These are phyloP conservation scores for Heterochromis multidens DNA, from an alignment of 2,113 vertebrate genomes.

Conservation along the genomic window DNA sequence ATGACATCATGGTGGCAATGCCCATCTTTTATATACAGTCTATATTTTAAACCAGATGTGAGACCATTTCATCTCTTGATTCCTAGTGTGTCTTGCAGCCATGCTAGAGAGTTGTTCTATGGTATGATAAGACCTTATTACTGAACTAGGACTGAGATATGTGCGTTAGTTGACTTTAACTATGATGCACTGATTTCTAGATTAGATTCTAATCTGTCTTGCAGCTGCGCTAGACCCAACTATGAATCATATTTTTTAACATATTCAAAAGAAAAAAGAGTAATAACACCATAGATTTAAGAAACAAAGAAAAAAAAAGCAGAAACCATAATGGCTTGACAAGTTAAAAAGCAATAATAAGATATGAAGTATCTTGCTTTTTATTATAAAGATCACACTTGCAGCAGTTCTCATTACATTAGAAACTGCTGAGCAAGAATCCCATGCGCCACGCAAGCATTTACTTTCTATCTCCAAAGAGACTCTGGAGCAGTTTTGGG, in stretches of 20 bases:
- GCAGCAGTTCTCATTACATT: not conserved
- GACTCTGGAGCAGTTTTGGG: not conserved
- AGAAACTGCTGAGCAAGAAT: slow-evolving; percentile 16
- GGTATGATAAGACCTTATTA: not conserved
- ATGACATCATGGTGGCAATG: not conserved
- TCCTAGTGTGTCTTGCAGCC: not conserved
- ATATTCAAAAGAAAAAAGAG: not conserved
- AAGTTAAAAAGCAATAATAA: not conserved
- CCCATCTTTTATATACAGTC: not conserved
- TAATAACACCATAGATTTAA: too few relatives aligned
- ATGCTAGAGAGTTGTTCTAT: not conserved
- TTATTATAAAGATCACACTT: not conserved
- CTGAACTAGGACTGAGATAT: not conserved
- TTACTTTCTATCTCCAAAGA: slow-evolving; percentile 20
- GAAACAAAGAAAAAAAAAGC: not conserved
- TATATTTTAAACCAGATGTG: not conserved
- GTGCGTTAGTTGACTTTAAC: fast-evolving
- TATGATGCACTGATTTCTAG: not conserved
- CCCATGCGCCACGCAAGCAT: not conserved
- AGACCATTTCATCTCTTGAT: not conserved
- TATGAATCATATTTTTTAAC: not conserved
- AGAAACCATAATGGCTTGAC: fast-evolving
- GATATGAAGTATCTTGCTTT: not conserved
- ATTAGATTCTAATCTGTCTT: not conserved
- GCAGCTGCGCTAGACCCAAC: too few relatives aligned